phyloP scores from a whole-genome alignment of 2,797 vertebrate genomes.

The Cyclopterus lumpus region DNA sequence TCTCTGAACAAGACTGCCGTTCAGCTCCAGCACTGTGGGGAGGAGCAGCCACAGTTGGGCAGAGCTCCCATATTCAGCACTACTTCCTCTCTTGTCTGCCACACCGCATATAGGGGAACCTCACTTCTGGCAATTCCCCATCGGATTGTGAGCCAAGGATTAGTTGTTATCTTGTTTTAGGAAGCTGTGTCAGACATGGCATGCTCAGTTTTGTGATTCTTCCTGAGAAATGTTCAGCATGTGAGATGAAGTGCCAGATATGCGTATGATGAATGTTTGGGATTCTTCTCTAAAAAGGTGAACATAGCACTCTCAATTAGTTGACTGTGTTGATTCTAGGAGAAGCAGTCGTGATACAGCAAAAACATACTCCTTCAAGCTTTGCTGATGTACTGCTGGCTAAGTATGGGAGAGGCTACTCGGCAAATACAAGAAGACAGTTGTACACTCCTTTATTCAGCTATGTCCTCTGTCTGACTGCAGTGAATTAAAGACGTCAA shows the following conservation, averaged over 20 bases:
- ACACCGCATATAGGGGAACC: slow-evolving; percentile 24
- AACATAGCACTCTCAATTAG: slow-evolving; percentile 29
- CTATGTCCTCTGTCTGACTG: slow-evolving; percentile 52
- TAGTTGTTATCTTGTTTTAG: slow-evolving; percentile 2
- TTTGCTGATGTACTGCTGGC: slow-evolving; percentile 16
- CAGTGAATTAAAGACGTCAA: slow-evolving; percentile 53
- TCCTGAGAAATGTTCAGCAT: neutral
- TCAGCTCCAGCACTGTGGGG: slow-evolving; percentile 18
- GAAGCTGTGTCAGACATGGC: neutral
- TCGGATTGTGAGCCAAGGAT: slow-evolving; percentile 49
- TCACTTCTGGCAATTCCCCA: slow-evolving; percentile 40
- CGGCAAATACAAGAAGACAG: slow-evolving; percentile 27
- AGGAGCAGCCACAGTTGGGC: slow-evolving; percentile 11
- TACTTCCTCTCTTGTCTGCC: slow-evolving; percentile 25
- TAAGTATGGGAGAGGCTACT: slow-evolving; percentile 19
- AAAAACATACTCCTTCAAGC: slow-evolving; percentile 2
- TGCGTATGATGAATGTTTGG: slow-evolving; percentile 15
- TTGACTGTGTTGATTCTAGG: slow-evolving; percentile 8
- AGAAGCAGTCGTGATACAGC: neutral
- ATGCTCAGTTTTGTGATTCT: neutral
- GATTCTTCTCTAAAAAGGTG: slow-evolving; percentile 19
- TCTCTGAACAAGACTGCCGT: slow-evolving; percentile 36
- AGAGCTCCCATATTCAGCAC: slow-evolving; percentile 29
- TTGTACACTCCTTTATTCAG: slow-evolving; percentile 6
- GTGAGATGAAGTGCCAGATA: slow-evolving; percentile 24